Conservation (phyloP, 1,140 invertebrate genomes). For the Camponotus pennsylvanicus region DNA sequence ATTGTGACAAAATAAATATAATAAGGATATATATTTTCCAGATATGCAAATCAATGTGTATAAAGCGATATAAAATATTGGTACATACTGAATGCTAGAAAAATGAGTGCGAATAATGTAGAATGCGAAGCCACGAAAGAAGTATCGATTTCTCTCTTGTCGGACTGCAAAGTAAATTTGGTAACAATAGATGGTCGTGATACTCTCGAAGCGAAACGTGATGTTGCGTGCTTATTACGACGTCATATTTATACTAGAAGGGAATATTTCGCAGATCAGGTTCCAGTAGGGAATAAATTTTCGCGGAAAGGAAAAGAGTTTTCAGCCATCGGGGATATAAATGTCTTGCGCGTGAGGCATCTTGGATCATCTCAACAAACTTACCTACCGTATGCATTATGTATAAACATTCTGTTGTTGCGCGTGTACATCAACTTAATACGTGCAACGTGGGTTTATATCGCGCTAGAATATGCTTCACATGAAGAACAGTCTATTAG, state of each 20-base stretch:
- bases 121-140: background rate
- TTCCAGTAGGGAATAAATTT: background rate
- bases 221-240: background rate
- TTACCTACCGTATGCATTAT: conserved; percentile 6
- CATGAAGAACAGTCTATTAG: background rate
- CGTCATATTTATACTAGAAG: background rate
- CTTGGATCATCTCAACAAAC: conserved; percentile 6
- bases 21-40: background rate
- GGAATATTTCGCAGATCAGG: conserved; percentile 10
- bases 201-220: background rate
- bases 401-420: conserved; percentile 40
- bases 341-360: conserved; percentile 2
- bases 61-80: background rate
- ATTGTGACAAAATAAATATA: background rate
- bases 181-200: conserved; percentile 3
- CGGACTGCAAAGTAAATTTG: conserved; percentile 16
- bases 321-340: background rate
- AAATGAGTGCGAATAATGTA: background rate
- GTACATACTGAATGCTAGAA: conserved; percentile 1
- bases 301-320: conserved; percentile 1
- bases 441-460: background rate
- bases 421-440: conserved; percentile 9
- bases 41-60: background rate
- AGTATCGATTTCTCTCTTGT: conserved; percentile 5
- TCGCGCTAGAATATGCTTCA: background rate